Percentiles rank a stretch among this genome's conserved stretches.
phyloP scores from a whole-genome alignment of 2,113 vertebrate genomes.

The Ancistrus triradiatus region DNA sequence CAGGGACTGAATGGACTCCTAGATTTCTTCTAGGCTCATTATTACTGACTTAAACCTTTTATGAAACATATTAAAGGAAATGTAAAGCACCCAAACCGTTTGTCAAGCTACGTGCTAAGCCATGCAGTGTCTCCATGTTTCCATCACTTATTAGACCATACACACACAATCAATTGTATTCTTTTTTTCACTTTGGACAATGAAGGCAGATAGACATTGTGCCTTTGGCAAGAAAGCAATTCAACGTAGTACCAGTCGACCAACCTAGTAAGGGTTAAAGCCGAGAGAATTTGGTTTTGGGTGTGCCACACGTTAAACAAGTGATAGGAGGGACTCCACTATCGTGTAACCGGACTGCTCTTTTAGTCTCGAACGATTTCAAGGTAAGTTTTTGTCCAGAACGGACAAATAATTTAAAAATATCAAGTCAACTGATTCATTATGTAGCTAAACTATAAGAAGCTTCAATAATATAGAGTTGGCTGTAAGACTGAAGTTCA shows the following conservation, averaged over 20 bases:
- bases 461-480: too few relatives aligned
- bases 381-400: slow-evolving; percentile 49
- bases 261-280: slow-evolving; percentile 14
- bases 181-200: too few relatives aligned
- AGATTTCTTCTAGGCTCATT: neutral
- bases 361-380: neutral
- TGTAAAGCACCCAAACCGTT: too few relatives aligned
- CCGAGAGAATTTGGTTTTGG: neutral
- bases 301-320: slow-evolving; percentile 30
- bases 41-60: neutral
- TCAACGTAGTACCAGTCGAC: neutral
- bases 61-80: neutral
- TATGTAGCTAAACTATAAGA: too few relatives aligned
- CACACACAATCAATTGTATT: too few relatives aligned
- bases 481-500: too few relatives aligned
- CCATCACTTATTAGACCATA: too few relatives aligned
- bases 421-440: too few relatives aligned
- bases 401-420: too few relatives aligned
- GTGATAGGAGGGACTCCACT: slow-evolving; percentile 1
- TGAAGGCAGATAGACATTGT: neutral
- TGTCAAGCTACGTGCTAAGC: slow-evolving; percentile 11
- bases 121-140: neutral
- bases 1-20: slow-evolving; percentile 7
- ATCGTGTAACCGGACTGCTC: slow-evolving; percentile 8
- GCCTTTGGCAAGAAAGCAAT: neutral